phyloP scores from a whole-genome alignment of 1,140 invertebrate species.

The Papilio polytes region DNA sequence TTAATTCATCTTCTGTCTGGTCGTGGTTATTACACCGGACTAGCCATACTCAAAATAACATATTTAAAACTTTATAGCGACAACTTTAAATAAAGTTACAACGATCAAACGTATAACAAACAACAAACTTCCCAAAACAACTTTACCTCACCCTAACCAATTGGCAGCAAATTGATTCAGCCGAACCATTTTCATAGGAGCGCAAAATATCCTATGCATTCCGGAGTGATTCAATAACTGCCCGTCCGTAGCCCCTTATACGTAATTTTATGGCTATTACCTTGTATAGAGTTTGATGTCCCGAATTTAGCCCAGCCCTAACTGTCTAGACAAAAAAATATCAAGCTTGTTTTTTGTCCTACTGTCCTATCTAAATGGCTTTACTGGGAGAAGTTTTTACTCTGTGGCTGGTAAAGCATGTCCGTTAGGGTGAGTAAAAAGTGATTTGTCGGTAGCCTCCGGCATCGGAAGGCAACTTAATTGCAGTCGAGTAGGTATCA shows the following conservation, averaged over 20 bases:
- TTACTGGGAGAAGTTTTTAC: constrained; percentile 41
- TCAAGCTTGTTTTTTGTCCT: constrained; percentile 29
- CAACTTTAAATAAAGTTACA: not conserved
- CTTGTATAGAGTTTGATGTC: constrained; percentile 51
- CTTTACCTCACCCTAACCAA: constrained; percentile 44
- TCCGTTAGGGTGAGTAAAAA: constrained; percentile 48
- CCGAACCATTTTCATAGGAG: constrained; percentile 53
- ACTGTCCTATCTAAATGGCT: constrained; percentile 25
- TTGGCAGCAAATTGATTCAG: constrained; percentile 60
- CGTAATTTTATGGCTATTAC: constrained; percentile 74
- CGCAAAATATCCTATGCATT: constrained; percentile 76
- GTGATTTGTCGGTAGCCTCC: constrained; percentile 54
- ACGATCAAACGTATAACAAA: constrained; percentile 5
- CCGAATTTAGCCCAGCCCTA: constrained; percentile 59
- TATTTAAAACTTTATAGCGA: not conserved
- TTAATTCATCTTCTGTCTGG: no score
- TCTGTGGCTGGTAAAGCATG: constrained; percentile 46
- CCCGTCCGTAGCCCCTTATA: constrained; percentile 58
- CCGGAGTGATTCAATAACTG: constrained; percentile 73
- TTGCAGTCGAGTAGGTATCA: constrained; percentile 58
- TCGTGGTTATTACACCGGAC: no score
- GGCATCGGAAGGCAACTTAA: constrained; percentile 55
- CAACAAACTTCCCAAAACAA: constrained; percentile 14
- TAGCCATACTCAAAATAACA: no score
- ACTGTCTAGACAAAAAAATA: constrained; percentile 48